Evolutionary conservation across 2,113 vertebrate species (phyloP), one percentile per base, ranked within the genome.

Genomic region (Callionymus lyra): DNA sequence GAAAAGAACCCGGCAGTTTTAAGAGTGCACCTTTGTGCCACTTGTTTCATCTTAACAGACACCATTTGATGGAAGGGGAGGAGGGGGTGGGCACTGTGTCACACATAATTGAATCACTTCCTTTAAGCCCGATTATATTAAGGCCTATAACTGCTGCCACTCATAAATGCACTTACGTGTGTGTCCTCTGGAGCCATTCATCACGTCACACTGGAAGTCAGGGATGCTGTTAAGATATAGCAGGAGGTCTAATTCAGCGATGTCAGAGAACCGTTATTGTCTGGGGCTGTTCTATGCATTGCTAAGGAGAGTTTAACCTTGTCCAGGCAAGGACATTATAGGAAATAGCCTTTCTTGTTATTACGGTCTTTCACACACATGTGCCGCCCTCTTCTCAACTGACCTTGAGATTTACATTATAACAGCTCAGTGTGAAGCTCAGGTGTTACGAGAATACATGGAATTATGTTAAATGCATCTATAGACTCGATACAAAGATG

Each of bases 61-160:
- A 43, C 42, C 54, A 53, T 47, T 47, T 34, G 65, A 64, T 76
- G 44, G 43, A 9, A 39, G 16, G 45, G 45, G 47, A 44, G 10
- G 12, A 41, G 10, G 36, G 50, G 63, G 58, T 50, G 63, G 60
- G 40, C 18, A n/a, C 45, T 6, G 38, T 70, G 69, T 64, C 68
- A 73, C 56, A 40, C 47, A 62, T 73, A 70, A 78, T 74, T 65
- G 41, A 81, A 69, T 77, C 52, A 38, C 59, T 55, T 69, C 41
- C 52, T 66, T 66, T 56, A 63, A 67, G 48, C 50, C 55, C 38
- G 54, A 50, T 74, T 77, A 41, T 44, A 34, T 44, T 34, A 18
- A 44, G 42, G 27, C 32, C 15, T 44, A 16, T 44, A 14, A 72
- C 79, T 77, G 77, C 48, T 44, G 66, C 53, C 50, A 59, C 64